These are phyloP conservation scores for Chloroceryle aenea DNA, from an alignment of 2,113 vertebrate species.

Conservation along the genomic window DNA sequence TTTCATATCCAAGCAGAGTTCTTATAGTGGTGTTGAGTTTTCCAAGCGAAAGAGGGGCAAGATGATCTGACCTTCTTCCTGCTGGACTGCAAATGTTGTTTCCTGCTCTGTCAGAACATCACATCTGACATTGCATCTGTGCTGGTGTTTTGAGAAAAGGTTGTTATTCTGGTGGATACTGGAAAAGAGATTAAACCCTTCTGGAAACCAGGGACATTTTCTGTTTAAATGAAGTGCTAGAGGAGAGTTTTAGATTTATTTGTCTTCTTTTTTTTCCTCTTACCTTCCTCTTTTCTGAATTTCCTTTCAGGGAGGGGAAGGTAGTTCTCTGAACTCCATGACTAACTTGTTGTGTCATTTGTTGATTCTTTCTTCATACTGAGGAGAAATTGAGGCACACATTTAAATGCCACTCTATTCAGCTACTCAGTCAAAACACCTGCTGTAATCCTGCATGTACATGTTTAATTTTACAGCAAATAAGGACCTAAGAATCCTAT, in stretches of 20 bases:
- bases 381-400: background rate
- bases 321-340: background rate
- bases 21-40: background rate
- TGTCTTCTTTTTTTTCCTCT: accelerated
- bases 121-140: background rate
- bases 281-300: background rate
- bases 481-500: background rate
- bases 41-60: slow-evolving; percentile 24
- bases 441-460: background rate
- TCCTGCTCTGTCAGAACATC: slow-evolving; percentile 45
- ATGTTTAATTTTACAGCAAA: background rate
- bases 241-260: background rate
- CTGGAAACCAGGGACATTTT: background rate
- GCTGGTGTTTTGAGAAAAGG: slow-evolving; percentile 12
- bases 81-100: slow-evolving; percentile 34
- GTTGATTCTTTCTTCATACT: background rate
- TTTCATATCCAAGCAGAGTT: background rate
- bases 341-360: background rate
- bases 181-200: slow-evolving; percentile 49
- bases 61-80: slow-evolving; percentile 58
- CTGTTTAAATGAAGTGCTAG: slow-evolving; percentile 24
- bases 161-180: background rate
- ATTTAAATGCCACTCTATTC: background rate
- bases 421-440: background rate
- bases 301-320: background rate